Conservation (phyloP, 2,797 vertebrate genomes). For the Taeniopygia guttata region DNA sequence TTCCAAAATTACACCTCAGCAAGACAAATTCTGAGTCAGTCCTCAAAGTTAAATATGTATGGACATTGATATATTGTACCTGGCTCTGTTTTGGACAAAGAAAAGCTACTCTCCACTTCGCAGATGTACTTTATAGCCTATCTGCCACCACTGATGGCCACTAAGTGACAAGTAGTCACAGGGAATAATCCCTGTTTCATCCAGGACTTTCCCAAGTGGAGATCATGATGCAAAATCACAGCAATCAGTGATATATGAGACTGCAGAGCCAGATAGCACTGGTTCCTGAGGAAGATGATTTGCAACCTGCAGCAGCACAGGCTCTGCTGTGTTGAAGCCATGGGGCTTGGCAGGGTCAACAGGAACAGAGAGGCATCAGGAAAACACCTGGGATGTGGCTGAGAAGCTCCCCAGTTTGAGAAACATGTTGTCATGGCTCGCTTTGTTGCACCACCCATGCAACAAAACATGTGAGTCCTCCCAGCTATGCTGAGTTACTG, state of each 20-base stretch:
- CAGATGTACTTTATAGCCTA: neutral
- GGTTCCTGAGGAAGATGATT: neutral
- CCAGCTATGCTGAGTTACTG: neutral
- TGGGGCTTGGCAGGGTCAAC: neutral
- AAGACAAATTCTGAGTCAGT: neutral
- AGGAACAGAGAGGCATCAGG: neutral
- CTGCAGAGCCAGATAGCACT: neutral
- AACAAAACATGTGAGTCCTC: neutral
- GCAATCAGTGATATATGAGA: neutral
- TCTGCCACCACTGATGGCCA: neutral
- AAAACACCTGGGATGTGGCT: neutral
- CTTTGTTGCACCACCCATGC: neutral
- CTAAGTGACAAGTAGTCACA: neutral
- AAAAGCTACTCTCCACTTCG: neutral
- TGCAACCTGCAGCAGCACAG: neutral
- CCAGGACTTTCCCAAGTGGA: neutral
- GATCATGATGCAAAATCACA: neutral
- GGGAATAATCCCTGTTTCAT: neutral
- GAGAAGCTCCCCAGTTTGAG: neutral
- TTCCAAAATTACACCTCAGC: constrained; percentile 17
- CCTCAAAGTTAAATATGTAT: neutral
- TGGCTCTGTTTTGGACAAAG: constrained; percentile 14
- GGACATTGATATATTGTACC: constrained; percentile 13
- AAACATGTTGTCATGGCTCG: neutral
- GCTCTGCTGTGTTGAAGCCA: neutral